These are phyloP conservation scores for Burhinus bistriatus DNA, from an alignment of 2,113 vertebrate species.

Conservation along the genomic window DNA sequence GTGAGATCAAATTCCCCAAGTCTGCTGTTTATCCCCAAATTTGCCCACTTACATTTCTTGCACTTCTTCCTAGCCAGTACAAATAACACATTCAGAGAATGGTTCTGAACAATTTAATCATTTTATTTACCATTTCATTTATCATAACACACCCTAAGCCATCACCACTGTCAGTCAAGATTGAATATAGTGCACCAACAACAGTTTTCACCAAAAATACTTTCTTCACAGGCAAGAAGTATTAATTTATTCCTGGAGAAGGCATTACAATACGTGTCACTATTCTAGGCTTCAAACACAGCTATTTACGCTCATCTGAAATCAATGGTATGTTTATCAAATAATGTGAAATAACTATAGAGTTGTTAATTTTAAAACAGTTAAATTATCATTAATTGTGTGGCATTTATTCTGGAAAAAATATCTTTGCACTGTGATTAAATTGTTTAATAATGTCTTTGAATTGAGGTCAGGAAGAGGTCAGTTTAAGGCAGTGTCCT, in stretches of 20 bases:
- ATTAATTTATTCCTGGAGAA: background rate
- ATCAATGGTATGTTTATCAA: background rate
- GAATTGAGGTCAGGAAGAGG: background rate
- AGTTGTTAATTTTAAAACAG: background rate
- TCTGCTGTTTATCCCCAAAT: background rate
- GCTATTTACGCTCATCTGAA: background rate
- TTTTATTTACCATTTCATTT: conserved; percentile 17
- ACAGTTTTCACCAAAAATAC: background rate
- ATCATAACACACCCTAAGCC: background rate
- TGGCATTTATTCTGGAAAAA: background rate
- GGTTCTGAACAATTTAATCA: background rate
- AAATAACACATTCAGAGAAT: background rate
- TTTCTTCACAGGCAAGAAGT: background rate
- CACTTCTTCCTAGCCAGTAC: background rate
- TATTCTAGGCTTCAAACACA: background rate
- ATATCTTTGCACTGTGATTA: background rate
- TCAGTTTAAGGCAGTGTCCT: background rate
- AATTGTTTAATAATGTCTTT: background rate
- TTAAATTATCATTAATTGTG: background rate
- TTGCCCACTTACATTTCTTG: background rate
- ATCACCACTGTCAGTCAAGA: background rate
- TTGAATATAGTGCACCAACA: background rate
- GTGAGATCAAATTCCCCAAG: background rate
- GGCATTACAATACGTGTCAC: background rate
- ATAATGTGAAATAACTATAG: background rate